Percentiles rank a stretch among this genome's conserved stretches.
These are phyloP conservation scores for Pardosa pseudoannulata DNA, from an alignment of 2,888 invertebrate species.

Conservation along the genomic window DNA sequence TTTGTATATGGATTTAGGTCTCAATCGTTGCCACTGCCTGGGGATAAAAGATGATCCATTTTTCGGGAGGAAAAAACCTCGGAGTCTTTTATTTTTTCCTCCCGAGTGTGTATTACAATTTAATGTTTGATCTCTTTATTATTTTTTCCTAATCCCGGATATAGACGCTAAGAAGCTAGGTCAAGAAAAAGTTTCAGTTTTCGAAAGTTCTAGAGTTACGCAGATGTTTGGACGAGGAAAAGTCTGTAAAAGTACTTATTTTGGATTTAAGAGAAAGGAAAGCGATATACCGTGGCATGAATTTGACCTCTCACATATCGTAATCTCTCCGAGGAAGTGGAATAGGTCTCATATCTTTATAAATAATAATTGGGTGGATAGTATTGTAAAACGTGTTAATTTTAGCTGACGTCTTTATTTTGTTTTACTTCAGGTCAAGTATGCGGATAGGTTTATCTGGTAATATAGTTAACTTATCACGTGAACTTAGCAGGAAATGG, in stretches of 20 bases:
- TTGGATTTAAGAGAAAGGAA: not conserved
- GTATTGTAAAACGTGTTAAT: too few relatives aligned
- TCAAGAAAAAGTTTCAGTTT: slow-evolving; percentile 4
- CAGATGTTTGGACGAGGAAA: slow-evolving; percentile 5
- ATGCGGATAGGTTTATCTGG: too few relatives aligned
- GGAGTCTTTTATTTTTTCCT: not conserved
- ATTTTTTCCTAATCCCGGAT: slow-evolving; percentile 15
- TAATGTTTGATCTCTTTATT: slow-evolving; percentile 19
- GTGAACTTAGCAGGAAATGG: too few relatives aligned
- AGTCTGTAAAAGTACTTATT: not conserved
- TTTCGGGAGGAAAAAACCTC: slow-evolving; percentile 3
- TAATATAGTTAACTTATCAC: too few relatives aligned
- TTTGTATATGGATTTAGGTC: slow-evolving; percentile 3
- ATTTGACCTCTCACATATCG: not conserved
- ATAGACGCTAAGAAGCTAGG: not conserved
- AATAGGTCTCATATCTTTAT: not conserved
- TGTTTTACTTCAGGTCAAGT: too few relatives aligned
- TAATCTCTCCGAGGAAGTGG: not conserved
- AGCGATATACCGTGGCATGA: not conserved
- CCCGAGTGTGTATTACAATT: slow-evolving; percentile 2
- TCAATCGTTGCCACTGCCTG: not conserved
- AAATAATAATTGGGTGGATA: not conserved
- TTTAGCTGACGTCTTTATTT: too few relatives aligned
- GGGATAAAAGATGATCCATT: slow-evolving; percentile 15
- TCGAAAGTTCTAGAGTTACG: not conserved